Evolutionary conservation across 2,888 invertebrate species (phyloP), one percentile per base, ranked within the genome.

Genomic region (Ennomos quercinarius): DNA sequence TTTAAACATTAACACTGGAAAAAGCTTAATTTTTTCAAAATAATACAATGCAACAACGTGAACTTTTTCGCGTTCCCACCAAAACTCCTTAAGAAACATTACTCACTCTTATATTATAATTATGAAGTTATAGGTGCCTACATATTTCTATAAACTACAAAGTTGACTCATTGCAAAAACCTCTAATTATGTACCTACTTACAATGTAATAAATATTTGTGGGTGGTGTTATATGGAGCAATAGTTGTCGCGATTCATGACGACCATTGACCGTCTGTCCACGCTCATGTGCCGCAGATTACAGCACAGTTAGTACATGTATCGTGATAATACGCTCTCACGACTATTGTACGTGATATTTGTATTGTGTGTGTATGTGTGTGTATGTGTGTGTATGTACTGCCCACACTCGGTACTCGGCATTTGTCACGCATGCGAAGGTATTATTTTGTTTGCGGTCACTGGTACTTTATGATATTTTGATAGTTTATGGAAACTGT

Each of bases 331-430:
- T 41, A 53, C 57, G 55, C 63, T 66, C 64, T 60, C 66, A 67
- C 63, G 71, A 57, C 50, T 47, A 69, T 63, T 66, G 63, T 64
- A 61, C 66, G 66, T 70, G 71, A 55, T 63, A 46, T 63, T 35
- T 50, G 36, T 40, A 40, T 27, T 39, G 10, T 44, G 35, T n/a
- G n/a, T 54, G 27, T 38, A 35, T 41, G 44, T 55, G 27, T 27
- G 27, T 27, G 35, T 40, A 37, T 44, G 17, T 44, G 35, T 13
- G n/a, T 54, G 27, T 38, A 35, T 41, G 44, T 51, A 47, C 10
- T 44, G 27, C 27, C 27, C 27, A 27, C 27, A 27, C 27, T 27
- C 27, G 3, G 49, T 52, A 50, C 52, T 17, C 45, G 10, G 38
- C 49, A 63, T 61, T 68, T 64, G 66, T 66, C 66, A 66, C 61